Evolutionary conservation across 2,888 invertebrate genomes (phyloP), one percentile per base, ranked within the genome.

Genomic region (Oeneis ivallda): DNA sequence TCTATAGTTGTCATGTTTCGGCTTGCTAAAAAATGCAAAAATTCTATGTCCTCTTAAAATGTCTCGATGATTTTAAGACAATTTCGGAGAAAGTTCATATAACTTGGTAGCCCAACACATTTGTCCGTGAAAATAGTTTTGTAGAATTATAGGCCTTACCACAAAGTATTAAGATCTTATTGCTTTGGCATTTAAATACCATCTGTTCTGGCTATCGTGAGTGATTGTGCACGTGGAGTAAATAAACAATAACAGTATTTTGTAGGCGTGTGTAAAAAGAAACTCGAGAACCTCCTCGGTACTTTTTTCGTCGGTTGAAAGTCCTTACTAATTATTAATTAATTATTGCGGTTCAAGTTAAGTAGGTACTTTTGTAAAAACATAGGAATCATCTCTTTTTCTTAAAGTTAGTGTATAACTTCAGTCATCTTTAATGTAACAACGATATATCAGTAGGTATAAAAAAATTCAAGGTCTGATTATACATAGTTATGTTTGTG

Each of bases 391-490:
- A 52, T 32, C 32, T 32, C 5, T 26, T 52, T 50, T 34, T 52
- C 2, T 19, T 13, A 32, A 26, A 52, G 15, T 15, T 37, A 17
- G 37, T 39, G 54, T 17, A 52, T 32, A n/a, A 32, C 37, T 26
- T 34, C 6, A 32, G 15, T 15, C 34, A 39, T 54, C 56, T 47
- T 58, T 15, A 13, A 47, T 32, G 47, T 19, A 5, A 49, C n/a
- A 15, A 26, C 47, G 45, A 37, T 59, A 34, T 11, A 11, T 5
- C 39, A 19, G 9, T n/a, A n/a, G n/a, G n/a, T 13, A 45, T 41
- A 57, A 52, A 58, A 26, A 37, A 62, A 56, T 58, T 65, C 67
- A 69, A 69, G 63, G 69, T 67, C 62, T 37, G 13, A 52, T 13
- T 41, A 19, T 17, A 57, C 37, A 17, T 57, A 61, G 19, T 11